Percentiles rank a stretch among this genome's conserved stretches.
These are phyloP conservation scores for Otolemur crassicaudatus DNA, from an alignment of 2,797 vertebrate genomes.

Conservation along the genomic window DNA sequence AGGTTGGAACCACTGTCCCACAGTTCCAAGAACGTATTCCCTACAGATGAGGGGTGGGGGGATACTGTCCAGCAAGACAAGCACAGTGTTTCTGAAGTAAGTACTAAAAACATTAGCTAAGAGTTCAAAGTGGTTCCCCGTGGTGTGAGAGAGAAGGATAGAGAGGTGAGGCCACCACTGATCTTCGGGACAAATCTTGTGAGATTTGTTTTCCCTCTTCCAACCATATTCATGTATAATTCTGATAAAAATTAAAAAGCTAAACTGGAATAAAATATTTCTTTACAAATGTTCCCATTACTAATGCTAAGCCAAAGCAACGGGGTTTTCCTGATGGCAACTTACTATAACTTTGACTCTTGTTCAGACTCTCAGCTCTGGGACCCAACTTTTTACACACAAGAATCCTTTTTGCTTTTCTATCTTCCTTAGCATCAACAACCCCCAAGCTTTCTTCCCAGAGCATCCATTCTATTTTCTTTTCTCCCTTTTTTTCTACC, in stretches of 20 bases:
- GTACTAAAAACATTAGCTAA: neutral
- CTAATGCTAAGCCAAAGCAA: neutral
- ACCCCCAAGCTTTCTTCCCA: neutral
- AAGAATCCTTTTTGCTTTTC: conserved; percentile 30
- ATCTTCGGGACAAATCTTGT: neutral
- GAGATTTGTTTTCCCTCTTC: neutral
- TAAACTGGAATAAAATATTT: neutral
- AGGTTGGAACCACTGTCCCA: too few species aligned
- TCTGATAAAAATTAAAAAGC: conserved; percentile 3
- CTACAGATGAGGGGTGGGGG: neutral
- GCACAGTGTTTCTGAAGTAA: neutral
- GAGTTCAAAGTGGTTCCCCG: neutral
- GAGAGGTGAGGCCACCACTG: neutral
- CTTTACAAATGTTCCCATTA: neutral
- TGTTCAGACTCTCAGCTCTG: neutral
- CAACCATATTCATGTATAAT: neutral
- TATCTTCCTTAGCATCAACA: neutral
- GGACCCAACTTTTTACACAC: neutral
- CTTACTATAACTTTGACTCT: neutral
- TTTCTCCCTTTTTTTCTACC: neutral
- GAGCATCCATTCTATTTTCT: neutral
- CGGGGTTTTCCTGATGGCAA: neutral
- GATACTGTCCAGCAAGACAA: neutral
- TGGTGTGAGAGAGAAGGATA: neutral
- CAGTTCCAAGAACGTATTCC: too few species aligned